Evolutionary conservation across 1,140 invertebrate genomes (phyloP), one percentile per base, ranked within the genome.

Genomic region (Mizuhopecten yessoensis): DNA sequence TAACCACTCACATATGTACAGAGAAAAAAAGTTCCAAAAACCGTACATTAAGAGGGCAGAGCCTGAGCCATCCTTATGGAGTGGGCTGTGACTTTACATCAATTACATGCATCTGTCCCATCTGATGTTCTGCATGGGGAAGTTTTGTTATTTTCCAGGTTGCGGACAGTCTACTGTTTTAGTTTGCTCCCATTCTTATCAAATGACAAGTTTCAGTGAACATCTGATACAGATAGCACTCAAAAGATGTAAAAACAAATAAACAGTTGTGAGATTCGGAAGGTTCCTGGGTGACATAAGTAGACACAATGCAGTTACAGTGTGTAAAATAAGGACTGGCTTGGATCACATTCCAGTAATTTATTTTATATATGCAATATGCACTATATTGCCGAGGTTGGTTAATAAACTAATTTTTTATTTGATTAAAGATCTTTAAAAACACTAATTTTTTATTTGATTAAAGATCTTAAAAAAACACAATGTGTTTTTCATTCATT

Each of bases 231-330:
- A 45, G 3, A n/a, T 9, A 17, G n/a, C 57, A 75, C 57, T 75
- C n/a, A 29, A 75, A 29, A 17, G n/a, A 75, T 29, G 57, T 29
- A 75, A 75, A 75, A 75, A 75, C 57, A 75, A 75, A 75, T 75
- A 75, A 75, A 75, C 57, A 75, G n/a, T n/a, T 75, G 57, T n/a
- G 29, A 75, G 57, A 75, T 75, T 75, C 57, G 7, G 57, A 75
- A 75, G 57, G 1, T 29, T 9, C 57, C 57, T 75, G 9, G 57
- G 17, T 75, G 57, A 75, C 57, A 75, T 75, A 75, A 75, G n/a
- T 29, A n/a, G 57, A 75, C 29, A 75, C 57, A 75, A 75, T 75
- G 57, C 23, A 75, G 57, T 0, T n/a, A 13, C 57, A 75, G 23
- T 75, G 57, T 29, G 57, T 75, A 75, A 75, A 75, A 75, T n/a